These are phyloP conservation scores for Brachionus manjavacas DNA, from an alignment of 1,140 invertebrate genomes.

Conservation along the genomic window DNA sequence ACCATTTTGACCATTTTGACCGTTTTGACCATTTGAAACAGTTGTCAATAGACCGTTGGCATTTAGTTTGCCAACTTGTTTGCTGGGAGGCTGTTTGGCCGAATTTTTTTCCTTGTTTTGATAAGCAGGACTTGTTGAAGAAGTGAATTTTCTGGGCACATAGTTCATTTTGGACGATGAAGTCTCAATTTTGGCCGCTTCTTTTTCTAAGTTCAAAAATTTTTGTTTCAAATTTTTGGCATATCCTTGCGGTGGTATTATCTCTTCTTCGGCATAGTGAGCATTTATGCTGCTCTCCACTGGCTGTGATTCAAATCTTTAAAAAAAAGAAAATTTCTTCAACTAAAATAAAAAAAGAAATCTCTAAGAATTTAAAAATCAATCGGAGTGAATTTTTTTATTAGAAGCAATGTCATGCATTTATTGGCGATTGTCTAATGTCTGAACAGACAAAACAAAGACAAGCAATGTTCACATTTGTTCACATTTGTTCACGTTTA, in stretches of 20 bases:
- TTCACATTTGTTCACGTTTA: too few relatives aligned
- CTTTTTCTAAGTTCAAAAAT: slow-evolving; percentile 33
- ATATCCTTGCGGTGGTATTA: slow-evolving; percentile 26
- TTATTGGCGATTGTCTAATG: too few relatives aligned
- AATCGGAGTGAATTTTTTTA: too few relatives aligned
- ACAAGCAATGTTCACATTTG: neutral
- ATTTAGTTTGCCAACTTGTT: neutral
- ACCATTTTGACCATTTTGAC: too few relatives aligned
- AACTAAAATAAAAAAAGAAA: neutral
- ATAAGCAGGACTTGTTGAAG: neutral
- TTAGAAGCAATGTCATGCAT: too few relatives aligned
- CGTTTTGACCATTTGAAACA: slow-evolving; percentile 2
- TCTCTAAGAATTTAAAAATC: neutral
- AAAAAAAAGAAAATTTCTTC: neutral
- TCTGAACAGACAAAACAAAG: neutral
- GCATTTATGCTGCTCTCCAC: neutral
- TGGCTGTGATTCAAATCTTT: slow-evolving; percentile 40
- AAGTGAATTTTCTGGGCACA: slow-evolving; percentile 40
- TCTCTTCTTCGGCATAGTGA: slow-evolving; percentile 36
- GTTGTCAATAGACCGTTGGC: slow-evolving; percentile 14
- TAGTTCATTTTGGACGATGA: slow-evolving; percentile 32
- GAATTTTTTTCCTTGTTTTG: neutral
- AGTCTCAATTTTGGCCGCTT: slow-evolving; percentile 39
- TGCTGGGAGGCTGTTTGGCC: neutral
- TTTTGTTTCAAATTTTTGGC: slow-evolving; percentile 38